A percentile compares a stretch with the other conserved stretches of the same genome.
Conservation (phyloP, 1,140 invertebrate species). For the Neoseiulus cucumeris region DNA sequence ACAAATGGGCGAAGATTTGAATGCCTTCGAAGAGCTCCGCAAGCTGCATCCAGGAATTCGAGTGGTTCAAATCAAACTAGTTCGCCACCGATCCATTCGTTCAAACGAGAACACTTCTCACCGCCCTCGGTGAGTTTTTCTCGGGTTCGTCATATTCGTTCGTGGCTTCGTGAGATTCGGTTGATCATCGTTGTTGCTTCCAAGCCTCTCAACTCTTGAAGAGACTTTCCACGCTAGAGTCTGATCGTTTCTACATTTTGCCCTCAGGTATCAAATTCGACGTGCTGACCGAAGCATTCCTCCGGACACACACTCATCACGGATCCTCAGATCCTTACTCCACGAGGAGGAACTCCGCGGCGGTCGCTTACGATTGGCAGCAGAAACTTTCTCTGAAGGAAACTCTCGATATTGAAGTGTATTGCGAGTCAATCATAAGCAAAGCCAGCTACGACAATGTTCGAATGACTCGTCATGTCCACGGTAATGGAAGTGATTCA, state of each 20-base stretch:
- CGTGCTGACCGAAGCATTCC: not conserved
- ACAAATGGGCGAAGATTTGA: not conserved
- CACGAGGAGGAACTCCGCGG: not conserved
- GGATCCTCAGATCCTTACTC: not conserved
- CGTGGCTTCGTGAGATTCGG: no score
- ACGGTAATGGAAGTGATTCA: not conserved
- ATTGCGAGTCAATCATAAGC: not conserved
- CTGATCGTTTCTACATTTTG: no score
- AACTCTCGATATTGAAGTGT: not conserved
- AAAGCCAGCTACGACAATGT: not conserved
- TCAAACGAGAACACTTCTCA: not conserved
- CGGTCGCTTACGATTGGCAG: slow-evolving; percentile 4
- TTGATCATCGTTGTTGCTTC: no score
- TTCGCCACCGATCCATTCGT: not conserved
- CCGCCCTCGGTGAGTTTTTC: not conserved
- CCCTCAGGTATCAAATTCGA: not conserved
- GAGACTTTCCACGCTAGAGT: no score
- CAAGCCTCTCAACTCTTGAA: no score
- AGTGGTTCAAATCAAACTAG: slow-evolving; percentile 4
- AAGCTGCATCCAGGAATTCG: not conserved
- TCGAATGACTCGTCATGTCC: not conserved
- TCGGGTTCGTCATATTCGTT: no score
- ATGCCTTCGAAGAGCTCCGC: not conserved
- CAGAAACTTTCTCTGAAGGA: not conserved
- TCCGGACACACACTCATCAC: not conserved